Evolutionary conservation across 2,888 invertebrate genomes (phyloP), one percentile per base, ranked within the genome.

Genomic region (Cantharis rustica): DNA sequence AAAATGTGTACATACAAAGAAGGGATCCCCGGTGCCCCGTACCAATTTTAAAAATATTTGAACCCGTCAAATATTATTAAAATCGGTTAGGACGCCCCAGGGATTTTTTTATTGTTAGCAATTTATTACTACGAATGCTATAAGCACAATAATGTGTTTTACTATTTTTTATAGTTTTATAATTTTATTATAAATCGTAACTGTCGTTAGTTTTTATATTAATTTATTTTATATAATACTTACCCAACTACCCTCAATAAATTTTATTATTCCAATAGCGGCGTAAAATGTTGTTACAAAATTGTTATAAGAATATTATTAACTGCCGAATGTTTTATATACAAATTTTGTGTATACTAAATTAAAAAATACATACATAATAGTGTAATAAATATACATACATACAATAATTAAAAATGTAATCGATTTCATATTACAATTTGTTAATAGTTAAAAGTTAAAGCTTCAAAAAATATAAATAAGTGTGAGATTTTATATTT

Each of bases 371-470:
- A 47, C 47, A 47, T 47, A 47, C 47, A n/a, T 66, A 66, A 20
- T 66, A 66, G 17, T 66, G n/a, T 66, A 15, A n/a, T 13, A 66
- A 16, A 66, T 66, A 66, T 66, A n/a, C n/a, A n/a, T n/a, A n/a
- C n/a, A n/a, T n/a, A 61, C 73, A 68, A 47, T 69, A 16, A 61
- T 69, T 75, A 20, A 61, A 69, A 75, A 23, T 64, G 61, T 75
- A 75, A 71, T 72, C 71, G 71, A 31, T 68, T 75, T 75, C 69
- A 71, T 72, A 75, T 72, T 72, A 69, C 69, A 72, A 63, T 72
- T 75, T 61, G 68, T 72, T 72, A 72, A 75, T 75, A 71, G 71
- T 68, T 26, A 61, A 63, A 75, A 69, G 72, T 72, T 75, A 72
- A 26, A 72, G 72, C 72, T 72, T 75, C 31, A 68, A 68, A 72